A percentile compares a stretch with the other conserved stretches of the same genome.
These are phyloP conservation scores for Brachypteracias leptosomus DNA, from an alignment of 2,113 vertebrate genomes.

Conservation along the genomic window DNA sequence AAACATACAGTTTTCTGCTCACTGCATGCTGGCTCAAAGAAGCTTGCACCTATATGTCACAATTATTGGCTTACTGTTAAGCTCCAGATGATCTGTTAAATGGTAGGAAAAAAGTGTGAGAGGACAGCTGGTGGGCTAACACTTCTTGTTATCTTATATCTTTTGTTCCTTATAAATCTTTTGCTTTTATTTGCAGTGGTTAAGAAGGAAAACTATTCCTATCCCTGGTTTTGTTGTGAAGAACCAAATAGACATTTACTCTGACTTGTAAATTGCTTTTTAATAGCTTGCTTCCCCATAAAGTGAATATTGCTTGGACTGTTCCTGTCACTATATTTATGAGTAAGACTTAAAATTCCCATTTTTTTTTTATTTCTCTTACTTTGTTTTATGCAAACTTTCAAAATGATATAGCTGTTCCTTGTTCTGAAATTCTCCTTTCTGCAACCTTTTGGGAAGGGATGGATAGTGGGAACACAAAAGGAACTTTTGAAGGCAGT, in stretches of 20 bases:
- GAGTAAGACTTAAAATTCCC: not conserved
- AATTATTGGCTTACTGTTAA: slow-evolving; percentile 28
- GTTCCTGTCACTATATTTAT: not conserved
- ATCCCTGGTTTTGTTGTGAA: not conserved
- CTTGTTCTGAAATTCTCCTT: not conserved
- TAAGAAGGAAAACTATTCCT: not conserved
- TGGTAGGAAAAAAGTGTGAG: not conserved
- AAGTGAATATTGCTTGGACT: not conserved
- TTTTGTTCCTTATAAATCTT: not conserved
- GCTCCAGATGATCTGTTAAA: slow-evolving; percentile 30
- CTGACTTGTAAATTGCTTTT: slow-evolving; percentile 2
- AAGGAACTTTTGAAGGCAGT: not conserved
- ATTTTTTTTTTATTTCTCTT: not conserved
- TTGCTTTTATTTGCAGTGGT: not conserved
- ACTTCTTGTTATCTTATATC: not conserved
- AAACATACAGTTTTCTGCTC: not conserved
- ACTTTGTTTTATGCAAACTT: not conserved
- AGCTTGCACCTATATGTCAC: slow-evolving; percentile 43
- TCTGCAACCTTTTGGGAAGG: not conserved
- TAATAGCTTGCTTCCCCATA: not conserved
- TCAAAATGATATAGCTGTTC: not conserved
- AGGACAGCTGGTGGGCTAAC: slow-evolving; percentile 5
- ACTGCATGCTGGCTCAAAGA: not conserved
- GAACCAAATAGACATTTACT: not conserved
- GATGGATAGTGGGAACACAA: not conserved